Base-by-base conservation (phyloP, 23 tunicate species). In the Trididemnum clinides region DNA sequence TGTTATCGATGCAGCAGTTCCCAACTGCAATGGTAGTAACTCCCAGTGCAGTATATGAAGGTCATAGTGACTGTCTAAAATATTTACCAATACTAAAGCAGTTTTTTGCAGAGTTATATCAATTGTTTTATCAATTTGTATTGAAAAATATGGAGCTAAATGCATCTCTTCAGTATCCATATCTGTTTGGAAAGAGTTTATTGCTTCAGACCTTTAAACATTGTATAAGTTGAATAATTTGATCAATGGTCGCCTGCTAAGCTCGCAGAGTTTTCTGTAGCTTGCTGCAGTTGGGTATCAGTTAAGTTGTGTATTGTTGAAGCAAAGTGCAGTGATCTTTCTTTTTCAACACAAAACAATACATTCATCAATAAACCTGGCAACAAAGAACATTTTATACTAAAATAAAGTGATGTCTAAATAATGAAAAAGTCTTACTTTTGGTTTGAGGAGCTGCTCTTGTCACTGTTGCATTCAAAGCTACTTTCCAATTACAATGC, bases 291-390 rank as follows among this genome's bases (percentile, higher is more conserved):
- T 62, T 62, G 69, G 27, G n/a, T n/a, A n/a, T n/a, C n/a, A n/a
- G n/a, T 69, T 3, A 59, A n/a, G 5, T 59, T 28, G 22, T 59
- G 66, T n/a, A 59, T 10, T 10, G 66, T 3, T 59, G 66, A 10
- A 59, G 66, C 66, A 59, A 10, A 59, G 5, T 28, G 66, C 25
- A 59, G 66, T 59, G 66, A 28, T 10, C 66, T 25, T n/a, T 59
- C 66, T 3, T 10, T 59, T 59, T 59, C 27, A n/a, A 59, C 22
- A n/a, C 66, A 59, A 59, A 59, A 59, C 25, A 59, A 59, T 19
- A 59, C 66, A 59, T 59, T 59, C 66, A 59, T 59, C 25, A 59
- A 3, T n/a, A 59, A n/a, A n/a, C 66, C 66, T 59, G 25, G n/a
- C n/a, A n/a, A n/a, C n/a, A n/a, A n/a, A n/a, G n/a, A n/a, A n/a